Base-by-base conservation (phyloP, 1,140 invertebrate genomes). In the Telenomus remus region DNA sequence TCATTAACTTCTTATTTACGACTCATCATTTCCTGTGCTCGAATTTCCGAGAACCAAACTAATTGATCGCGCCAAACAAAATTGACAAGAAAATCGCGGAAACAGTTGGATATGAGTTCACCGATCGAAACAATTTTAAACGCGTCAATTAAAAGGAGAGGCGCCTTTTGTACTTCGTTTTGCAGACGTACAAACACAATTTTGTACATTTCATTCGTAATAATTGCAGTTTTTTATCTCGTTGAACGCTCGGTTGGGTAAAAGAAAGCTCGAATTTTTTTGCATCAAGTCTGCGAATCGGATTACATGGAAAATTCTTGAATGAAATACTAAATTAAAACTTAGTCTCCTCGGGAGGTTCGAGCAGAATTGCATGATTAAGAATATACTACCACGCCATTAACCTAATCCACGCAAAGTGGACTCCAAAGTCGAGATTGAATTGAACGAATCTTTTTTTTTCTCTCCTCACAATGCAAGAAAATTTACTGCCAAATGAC, bases 241-340 rank as follows among this genome's bases (percentile, higher is more conserved):
- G 44, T 11, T 27, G n/a, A n/a, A n/a, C n/a, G 35, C 46, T 33
- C 49, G 49, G 49, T 46, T 49, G 54, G 33, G 9, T 7, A 59
- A 51, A 50, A 59, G 51, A 53, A 42, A 16, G 51, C 54, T 27
- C 63, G n/a, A 34, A 63, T 57, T 71, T 27, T 53, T 57, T 46
- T 56, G n/a, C n/a, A n/a, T 47, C 50, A 53, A 13, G 59, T 51
- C 68, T 39, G 53, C 53, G 59, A 69, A 72, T 75, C 71, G 64
- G 71, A 75, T 75, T 68, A 75, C 51, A 56, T 42, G 15, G 8
- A 35, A 50, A 51, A 63, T 75, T n/a, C 50, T 56, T 74, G 71
- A 75, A 75, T 75, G 71, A 75, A 63, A 61, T 63, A 63, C 71
- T 75, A 63, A 75, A 75, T 68, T 75, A 75, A 68, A 68, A 57